Evolutionary conservation across 2,797 vertebrate genomes (phyloP).

Genomic region (Ataeniobius toweri): DNA sequence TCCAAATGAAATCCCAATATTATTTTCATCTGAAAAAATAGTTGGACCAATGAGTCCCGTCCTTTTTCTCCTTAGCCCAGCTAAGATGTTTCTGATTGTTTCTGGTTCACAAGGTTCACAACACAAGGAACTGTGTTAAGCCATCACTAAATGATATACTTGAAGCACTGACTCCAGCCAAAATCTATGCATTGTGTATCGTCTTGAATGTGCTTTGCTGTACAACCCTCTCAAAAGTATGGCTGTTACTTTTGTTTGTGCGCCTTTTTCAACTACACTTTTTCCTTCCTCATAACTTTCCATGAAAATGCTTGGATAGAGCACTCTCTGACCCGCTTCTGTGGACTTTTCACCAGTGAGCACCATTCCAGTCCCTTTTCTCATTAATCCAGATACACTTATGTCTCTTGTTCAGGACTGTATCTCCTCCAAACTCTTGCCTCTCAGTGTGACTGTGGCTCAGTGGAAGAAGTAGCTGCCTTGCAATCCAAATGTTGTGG

Average conservation of each 20-base stretch:
- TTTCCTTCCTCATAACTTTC: not conserved
- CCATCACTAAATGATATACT: no score
- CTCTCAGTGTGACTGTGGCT: not conserved
- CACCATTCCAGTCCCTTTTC: not conserved
- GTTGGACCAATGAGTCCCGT: not conserved
- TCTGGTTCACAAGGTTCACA: not conserved
- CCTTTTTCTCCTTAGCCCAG: not conserved
- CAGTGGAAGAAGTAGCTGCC: not conserved
- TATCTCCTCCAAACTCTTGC: not conserved
- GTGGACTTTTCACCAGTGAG: not conserved
- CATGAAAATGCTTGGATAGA: not conserved
- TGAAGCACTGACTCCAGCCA: not conserved
- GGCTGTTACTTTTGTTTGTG: not conserved
- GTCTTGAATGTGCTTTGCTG: not conserved
- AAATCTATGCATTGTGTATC: not conserved
- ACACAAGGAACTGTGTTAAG: not conserved
- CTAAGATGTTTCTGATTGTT: not conserved
- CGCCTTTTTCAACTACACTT: no score
- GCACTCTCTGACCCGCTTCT: not conserved
- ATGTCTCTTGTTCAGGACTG: not conserved
- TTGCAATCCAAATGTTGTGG: not conserved
- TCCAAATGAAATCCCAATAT: not conserved
- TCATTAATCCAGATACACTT: not conserved
- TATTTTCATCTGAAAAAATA: not conserved
- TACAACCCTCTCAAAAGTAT: not conserved